Conservation (phyloP, 2,888 invertebrate genomes). For the Ferrisia virgata region DNA sequence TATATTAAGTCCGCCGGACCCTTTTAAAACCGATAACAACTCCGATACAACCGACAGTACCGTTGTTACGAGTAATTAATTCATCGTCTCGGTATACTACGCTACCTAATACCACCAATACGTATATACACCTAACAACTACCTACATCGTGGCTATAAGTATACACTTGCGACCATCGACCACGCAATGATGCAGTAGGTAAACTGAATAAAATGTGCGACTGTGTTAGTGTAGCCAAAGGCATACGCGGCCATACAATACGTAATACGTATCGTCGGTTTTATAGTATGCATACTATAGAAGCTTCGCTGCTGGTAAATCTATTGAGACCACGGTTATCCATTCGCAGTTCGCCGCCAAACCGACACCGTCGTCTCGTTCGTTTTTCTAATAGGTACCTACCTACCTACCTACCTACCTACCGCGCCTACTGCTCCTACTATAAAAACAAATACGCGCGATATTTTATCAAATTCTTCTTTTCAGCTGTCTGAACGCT, state of each 20-base stretch:
- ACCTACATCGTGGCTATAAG: no score
- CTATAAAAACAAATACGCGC: not conserved
- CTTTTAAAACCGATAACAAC: constrained; percentile 41
- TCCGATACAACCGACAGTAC: not conserved
- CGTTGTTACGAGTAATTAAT: constrained; percentile 19
- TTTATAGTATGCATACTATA: no score
- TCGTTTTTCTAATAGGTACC: not conserved
- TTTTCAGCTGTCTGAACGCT: not conserved
- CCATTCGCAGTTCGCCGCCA: not conserved
- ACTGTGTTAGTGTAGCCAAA: not conserved
- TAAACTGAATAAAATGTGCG: not conserved
- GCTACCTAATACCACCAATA: no score
- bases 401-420: no score
- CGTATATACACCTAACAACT: no score
- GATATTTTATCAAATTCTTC: constrained; percentile 1
- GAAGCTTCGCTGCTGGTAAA: not conserved
- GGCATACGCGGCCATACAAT: not conserved
- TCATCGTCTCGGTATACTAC: not conserved
- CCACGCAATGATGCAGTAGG: not conserved
- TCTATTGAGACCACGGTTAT: not conserved
- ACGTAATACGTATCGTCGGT: no score
- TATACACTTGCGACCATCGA: no score
- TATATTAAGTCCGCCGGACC: constrained; percentile 44
- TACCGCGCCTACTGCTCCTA: no score
- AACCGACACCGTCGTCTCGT: not conserved